These are phyloP conservation scores for Catostylus mosaicus DNA, from an alignment of 30 jellyfish, hydroid and myxozoan genomes.

Conservation along the genomic window DNA sequence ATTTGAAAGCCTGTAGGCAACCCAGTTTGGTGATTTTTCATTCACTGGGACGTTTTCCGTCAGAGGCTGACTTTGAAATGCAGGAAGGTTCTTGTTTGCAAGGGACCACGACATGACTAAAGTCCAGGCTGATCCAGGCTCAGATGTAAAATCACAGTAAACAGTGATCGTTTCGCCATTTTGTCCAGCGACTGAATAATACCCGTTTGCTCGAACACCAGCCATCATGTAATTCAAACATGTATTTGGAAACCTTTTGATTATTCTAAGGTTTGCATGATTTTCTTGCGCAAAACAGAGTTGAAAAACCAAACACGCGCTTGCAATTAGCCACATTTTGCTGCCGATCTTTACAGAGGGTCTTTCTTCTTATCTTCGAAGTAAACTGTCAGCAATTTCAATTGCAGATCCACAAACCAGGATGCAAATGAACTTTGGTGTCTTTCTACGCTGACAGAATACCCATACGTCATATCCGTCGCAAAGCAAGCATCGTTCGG, in stretches of 20 bases:
- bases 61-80: background rate
- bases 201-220: conserved; percentile 16
- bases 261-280: no score
- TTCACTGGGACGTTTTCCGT: conserved; percentile 6
- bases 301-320: no score
- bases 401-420: no score
- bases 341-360: no score
- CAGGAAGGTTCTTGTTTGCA: background rate
- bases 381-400: no score
- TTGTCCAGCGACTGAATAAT: conserved; percentile 10
- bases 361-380: no score
- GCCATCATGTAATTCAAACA: conserved; percentile 22
- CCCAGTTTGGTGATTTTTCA: conserved; percentile 29
- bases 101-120: conserved; percentile 29
- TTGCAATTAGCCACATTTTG: no score
- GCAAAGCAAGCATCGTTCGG: no score
- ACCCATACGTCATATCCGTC: no score
- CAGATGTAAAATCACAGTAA: conserved; percentile 41
- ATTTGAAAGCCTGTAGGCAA: conserved; percentile 18
- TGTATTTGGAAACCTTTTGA: background rate
- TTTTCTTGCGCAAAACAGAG: no score
- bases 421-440: no score
- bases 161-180: conserved; percentile 10
- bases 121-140: conserved; percentile 45
- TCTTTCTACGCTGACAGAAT: no score